phyloP scores from a whole-genome alignment of 2,113 vertebrate genomes.

The Lontra canadensis region DNA sequence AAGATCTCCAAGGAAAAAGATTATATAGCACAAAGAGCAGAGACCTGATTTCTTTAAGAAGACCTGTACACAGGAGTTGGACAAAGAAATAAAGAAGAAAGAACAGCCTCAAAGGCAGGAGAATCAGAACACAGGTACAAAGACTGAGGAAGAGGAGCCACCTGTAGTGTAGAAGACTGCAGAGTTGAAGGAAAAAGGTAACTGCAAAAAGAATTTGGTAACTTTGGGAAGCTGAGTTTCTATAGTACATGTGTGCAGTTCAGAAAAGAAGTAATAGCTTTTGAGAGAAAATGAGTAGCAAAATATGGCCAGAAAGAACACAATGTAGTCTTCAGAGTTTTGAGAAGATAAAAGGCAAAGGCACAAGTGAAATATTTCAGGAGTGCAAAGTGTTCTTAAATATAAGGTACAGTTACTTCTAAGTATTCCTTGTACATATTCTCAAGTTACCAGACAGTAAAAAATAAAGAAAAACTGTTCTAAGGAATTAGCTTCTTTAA shows the following conservation, averaged over 20 bases:
- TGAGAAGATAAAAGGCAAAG: not conserved
- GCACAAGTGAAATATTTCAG: not conserved
- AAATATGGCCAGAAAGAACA: not conserved
- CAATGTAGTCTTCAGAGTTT: not conserved
- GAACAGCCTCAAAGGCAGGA: not conserved
- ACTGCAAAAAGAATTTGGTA: not conserved
- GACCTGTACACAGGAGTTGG: not conserved
- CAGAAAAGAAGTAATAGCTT: not conserved
- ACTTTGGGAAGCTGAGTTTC: not conserved
- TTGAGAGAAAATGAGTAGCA: not conserved
- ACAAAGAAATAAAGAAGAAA: not conserved
- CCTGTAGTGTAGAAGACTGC: not conserved
- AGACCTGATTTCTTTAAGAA: not conserved
- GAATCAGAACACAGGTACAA: not conserved
- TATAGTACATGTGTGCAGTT: not conserved
- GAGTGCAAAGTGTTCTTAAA: not conserved
- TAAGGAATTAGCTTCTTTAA: not conserved
- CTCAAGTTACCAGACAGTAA: not conserved
- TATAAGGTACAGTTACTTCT: not conserved
- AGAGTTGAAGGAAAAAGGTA: not conserved
- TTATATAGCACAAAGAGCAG: not conserved
- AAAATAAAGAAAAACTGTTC: not conserved
- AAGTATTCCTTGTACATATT: not conserved
- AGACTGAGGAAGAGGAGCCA: not conserved
- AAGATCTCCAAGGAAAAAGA: not conserved